Conservation (phyloP, 2,797 vertebrate genomes). For the Carduelis carduelis region DNA sequence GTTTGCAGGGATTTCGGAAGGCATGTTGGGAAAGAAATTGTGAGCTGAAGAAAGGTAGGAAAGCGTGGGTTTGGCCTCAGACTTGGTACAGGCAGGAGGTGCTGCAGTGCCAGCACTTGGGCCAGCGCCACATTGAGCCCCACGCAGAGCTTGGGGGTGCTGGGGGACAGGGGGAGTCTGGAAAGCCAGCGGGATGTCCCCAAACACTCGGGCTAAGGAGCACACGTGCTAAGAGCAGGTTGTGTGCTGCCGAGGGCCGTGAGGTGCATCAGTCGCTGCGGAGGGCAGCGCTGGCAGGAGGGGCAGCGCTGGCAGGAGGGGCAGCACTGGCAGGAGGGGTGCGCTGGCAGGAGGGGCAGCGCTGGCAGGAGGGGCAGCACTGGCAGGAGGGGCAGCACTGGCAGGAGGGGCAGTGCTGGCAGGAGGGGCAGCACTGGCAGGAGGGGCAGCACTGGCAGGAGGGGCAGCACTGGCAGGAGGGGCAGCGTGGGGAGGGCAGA, state of each 20-base stretch:
- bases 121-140: fast-evolving
- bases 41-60: neutral
- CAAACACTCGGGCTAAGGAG: neutral
- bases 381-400: neutral
- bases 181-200: neutral
- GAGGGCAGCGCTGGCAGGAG: fast-evolving
- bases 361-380: fast-evolving
- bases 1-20: neutral
- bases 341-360: fast-evolving
- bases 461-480: fast-evolving
- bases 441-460: neutral
- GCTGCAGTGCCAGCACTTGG: fast-evolving
- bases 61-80: neutral
- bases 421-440: neutral
- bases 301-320: neutral
- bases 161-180: neutral
- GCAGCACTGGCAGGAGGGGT: fast-evolving
- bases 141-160: neutral
- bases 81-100: neutral
- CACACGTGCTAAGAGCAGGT: fast-evolving
- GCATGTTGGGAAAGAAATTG: neutral
- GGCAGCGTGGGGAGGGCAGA: neutral
- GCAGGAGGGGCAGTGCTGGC: fast-evolving
- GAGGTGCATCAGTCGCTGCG: fast-evolving
- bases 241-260: fast-evolving